Percentiles rank a stretch among this genome's conserved stretches.
These are phyloP conservation scores for Ethmia dodecea DNA, from an alignment of 2,888 invertebrate genomes.

Conservation along the genomic window DNA sequence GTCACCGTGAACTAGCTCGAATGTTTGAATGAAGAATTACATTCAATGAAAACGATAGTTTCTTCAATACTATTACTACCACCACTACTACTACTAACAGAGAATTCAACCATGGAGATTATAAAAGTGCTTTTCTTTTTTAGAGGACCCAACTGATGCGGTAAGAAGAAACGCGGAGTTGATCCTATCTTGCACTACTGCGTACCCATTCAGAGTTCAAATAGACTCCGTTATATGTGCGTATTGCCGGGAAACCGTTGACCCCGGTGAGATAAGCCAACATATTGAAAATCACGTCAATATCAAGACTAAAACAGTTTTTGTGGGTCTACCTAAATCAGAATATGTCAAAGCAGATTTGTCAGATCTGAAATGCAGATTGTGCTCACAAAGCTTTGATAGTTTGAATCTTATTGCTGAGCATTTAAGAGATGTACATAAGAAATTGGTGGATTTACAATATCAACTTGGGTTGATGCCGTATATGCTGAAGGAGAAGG, in stretches of 20 bases:
- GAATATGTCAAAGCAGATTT: conserved; percentile 61
- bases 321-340: conserved; percentile 51
- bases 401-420: conserved; percentile 38
- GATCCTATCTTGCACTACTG: conserved; percentile 56
- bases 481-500: conserved; percentile 43
- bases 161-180: conserved; percentile 44
- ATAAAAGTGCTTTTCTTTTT: conserved; percentile 17
- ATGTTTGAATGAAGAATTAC: too few species aligned
- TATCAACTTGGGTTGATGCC: conserved; percentile 58
- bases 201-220: conserved; percentile 62
- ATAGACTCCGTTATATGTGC: conserved; percentile 57
- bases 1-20: too few species aligned
- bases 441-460: conserved; percentile 31
- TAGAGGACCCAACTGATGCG: conserved; percentile 8
- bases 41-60: too few species aligned
- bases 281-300: conserved; percentile 50
- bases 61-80: too few species aligned
- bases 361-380: conserved; percentile 45
- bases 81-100: too few species aligned
- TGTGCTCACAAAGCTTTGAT: conserved; percentile 33
- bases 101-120: too few species aligned
- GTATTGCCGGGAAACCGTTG: conserved; percentile 59
- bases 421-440: conserved; percentile 40
- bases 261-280: conserved; percentile 44
- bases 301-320: conserved; percentile 49